These are phyloP conservation scores for Spicauda simplicius DNA, from an alignment of 2,888 invertebrate species.

Conservation along the genomic window DNA sequence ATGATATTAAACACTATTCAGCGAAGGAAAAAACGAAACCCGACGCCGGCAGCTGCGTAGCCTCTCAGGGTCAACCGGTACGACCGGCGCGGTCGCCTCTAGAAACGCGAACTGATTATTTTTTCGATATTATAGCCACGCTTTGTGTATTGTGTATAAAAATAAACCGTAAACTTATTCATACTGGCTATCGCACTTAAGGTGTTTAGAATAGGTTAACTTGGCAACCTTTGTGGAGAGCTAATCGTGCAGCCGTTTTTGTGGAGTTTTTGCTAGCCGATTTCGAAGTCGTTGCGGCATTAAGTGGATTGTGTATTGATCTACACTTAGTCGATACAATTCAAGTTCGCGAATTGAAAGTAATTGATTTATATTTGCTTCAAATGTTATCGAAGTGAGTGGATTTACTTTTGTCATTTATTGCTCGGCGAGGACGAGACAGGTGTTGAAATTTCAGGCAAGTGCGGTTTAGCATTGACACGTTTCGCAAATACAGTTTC, in stretches of 20 bases:
- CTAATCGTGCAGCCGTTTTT: not conserved
- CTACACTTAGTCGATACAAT: constrained; percentile 10
- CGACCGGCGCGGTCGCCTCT: constrained; percentile 57
- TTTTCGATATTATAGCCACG: constrained; percentile 62
- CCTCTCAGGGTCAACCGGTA: constrained; percentile 80
- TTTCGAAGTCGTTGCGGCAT: not conserved
- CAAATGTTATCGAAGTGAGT: constrained; percentile 1
- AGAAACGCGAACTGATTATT: constrained; percentile 62
- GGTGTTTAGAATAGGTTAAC: constrained; percentile 6
- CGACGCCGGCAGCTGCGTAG: constrained; percentile 63
- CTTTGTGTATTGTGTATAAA: constrained; percentile 36
- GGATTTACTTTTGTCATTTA: constrained; percentile 3
- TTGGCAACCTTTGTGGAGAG: constrained; percentile 4
- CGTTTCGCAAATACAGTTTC: constrained; percentile 15
- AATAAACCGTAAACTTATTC: constrained; percentile 38
- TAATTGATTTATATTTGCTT: constrained; percentile 15
- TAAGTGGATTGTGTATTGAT: constrained; percentile 2
- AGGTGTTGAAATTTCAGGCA: constrained; percentile 20
- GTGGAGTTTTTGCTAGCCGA: not conserved
- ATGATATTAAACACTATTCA: constrained; percentile 43
- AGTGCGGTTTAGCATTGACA: constrained; percentile 19
- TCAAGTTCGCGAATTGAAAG: constrained; percentile 19
- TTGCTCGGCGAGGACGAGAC: not conserved
- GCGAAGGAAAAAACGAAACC: constrained; percentile 55
- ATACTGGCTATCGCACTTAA: constrained; percentile 34